Base-by-base conservation (phyloP, 2,888 invertebrate species). In the Anagyrus pseudococci region DNA sequence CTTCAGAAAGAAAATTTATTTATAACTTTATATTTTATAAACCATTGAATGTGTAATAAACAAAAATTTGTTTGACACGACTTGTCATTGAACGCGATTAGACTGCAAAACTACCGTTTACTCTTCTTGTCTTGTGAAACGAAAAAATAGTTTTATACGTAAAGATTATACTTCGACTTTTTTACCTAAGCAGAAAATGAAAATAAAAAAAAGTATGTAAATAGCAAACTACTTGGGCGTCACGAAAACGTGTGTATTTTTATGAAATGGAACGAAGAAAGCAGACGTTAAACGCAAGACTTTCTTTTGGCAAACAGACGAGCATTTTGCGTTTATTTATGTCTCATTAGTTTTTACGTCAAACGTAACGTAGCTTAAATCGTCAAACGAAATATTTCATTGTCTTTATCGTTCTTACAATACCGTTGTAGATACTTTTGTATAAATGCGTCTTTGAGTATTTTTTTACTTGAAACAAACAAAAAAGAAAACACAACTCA, bases 321-420 rank as follows among this genome's bases (percentile, higher is more conserved):
- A 58, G 58, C 64, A 64, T 64, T 59, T 64, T 20, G 49, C 46
- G 55, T 55, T 59, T 58, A 56, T 56, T 46, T 17, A 41, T 19
- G 49, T 25, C n/a, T 26, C n/a, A n/a, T 33, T 53, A 44, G 54
- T 2, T 13, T 13, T 29, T 29, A 57, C n/a, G n/a, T n/a, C n/a
- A n/a, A n/a, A n/a, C n/a, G n/a, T n/a, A n/a, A n/a, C n/a, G n/a
- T n/a, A n/a, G n/a, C 23, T 55, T 50, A 37, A 37, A 22, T 25
- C 25, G 26, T 41, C n/a, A n/a, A 26, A 17, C 40, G 47, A 33
- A 46, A 17, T 19, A 17, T 56, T 56, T 41, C 41, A 41, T 46
- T 33, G 33, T 47, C 29, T 4, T 56, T 58, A 43, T 50, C 13
- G 19, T 44, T 62, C 40, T 62, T 58, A 26, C 13, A 41, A 29